These are phyloP conservation scores for Brachionus rotundiformis DNA, from an alignment of 1,140 invertebrate genomes.

Conservation along the genomic window DNA sequence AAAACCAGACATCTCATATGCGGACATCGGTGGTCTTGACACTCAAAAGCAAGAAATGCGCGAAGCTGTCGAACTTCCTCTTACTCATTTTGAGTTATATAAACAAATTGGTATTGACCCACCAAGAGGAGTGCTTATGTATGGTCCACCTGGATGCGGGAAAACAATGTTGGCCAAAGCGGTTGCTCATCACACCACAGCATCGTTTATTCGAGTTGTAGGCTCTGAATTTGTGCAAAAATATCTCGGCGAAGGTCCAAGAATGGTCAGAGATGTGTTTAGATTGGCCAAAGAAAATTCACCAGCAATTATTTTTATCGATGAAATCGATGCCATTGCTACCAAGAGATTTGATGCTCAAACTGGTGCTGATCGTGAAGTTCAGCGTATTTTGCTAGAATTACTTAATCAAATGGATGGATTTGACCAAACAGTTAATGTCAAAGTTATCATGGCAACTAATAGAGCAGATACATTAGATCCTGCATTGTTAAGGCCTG, in stretches of 20 bases:
- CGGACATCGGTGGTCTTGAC: constrained; percentile 98
- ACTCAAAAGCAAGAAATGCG: constrained; percentile 99
- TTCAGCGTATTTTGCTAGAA: constrained; percentile 95
- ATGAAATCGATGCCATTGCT: constrained; percentile 90
- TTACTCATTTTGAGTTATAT: constrained; percentile 98
- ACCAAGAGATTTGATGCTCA: constrained; percentile 98
- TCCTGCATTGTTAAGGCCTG: constrained; percentile 91
- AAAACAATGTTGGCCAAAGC: constrained; percentile 99
- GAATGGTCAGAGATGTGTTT: constrained; percentile 99
- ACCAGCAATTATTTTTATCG: constrained; percentile 98
- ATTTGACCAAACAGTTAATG: constrained; percentile 99
- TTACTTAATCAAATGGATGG: constrained; percentile 99
- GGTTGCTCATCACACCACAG: constrained; percentile 91
- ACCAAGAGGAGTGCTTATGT: constrained; percentile 95
- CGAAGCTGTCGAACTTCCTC: constrained; percentile 94
- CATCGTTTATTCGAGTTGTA: constrained; percentile 95
- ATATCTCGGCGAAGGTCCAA: constrained; percentile 95
- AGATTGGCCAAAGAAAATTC: constrained; percentile 97
- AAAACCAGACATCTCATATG: constrained; percentile 94
- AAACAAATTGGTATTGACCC: constrained; percentile 90
- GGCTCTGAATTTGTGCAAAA: constrained; percentile 99
- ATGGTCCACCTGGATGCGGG: constrained; percentile 89
- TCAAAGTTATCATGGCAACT: constrained; percentile 99
- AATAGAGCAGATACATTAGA: constrained; percentile 97
- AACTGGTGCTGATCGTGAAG: constrained; percentile 95